Evolutionary conservation across 2,888 invertebrate genomes (phyloP), one percentile per base, ranked within the genome.

Genomic region (Drosophila melanosoma): DNA sequence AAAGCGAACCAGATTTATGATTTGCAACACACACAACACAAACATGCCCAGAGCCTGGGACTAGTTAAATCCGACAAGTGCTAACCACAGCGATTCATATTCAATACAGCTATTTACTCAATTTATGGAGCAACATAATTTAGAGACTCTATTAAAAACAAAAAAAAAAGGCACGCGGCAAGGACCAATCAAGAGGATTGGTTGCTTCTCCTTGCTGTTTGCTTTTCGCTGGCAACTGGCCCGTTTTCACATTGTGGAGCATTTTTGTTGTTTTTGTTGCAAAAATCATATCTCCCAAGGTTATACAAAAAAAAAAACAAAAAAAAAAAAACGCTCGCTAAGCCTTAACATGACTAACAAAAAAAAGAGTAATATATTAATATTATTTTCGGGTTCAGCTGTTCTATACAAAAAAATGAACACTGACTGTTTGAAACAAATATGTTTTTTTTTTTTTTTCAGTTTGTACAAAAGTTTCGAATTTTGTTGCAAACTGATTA

Each of bases 121-220:
- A 82, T 89, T 87, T 86, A 89, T 82, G 85, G 85, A 64, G 69
- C 70, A 68, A 76, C 85, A 89, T 88, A 86, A 83, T 79, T 79
- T 75, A 74, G 75, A 68, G 89, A 86, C 84, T 81, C 87, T 69
- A 86, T 82, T 78, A 83, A 81, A 65, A 70, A 54, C 23, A 45
- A 67, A 84, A 77, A 74, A 84, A 73, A 60, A 71, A 57, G 49
- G 33, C 58, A n/a, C 20, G 33, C 42, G 15, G 12, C 49, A 15
- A 45, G 51, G 35, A 20, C 26, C n/a, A 35, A 63, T 20, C 29
- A 20, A 35, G 35, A 17, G 35, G 42, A 5, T 17, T 23, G 54
- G 17, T 23, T 11, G 12, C 54, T n/a, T 12, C 56, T 26, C 4
- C 12, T n/a, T 36, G n/a, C 23, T 35, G 23, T 15, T 23, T 20